These are phyloP conservation scores for Parnassius smintheus DNA, from an alignment of 2,888 invertebrate genomes.

Conservation along the genomic window DNA sequence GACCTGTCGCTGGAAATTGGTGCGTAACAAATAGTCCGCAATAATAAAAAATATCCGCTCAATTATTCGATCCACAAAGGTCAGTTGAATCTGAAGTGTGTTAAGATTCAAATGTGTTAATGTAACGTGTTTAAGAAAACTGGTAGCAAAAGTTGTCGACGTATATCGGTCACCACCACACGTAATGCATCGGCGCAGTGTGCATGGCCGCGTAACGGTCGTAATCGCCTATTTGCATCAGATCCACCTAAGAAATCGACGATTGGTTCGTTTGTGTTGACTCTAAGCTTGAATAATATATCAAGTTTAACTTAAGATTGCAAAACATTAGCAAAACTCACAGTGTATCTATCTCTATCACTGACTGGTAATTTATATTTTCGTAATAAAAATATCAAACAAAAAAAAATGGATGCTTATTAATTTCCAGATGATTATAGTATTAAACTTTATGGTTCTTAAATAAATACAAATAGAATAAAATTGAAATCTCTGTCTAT, in stretches of 20 bases:
- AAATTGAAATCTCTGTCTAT: too few relatives aligned
- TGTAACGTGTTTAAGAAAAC: slow-evolving; percentile 14
- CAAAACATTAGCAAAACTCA: slow-evolving; percentile 21
- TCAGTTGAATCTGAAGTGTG: slow-evolving; percentile 17
- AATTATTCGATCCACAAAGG: slow-evolving; percentile 12
- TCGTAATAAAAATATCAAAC: slow-evolving; percentile 9
- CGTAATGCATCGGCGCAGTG: slow-evolving; percentile 2
- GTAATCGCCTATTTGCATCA: slow-evolving; percentile 8
- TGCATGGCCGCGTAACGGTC: slow-evolving; percentile 8
- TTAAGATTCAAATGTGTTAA: slow-evolving; percentile 18
- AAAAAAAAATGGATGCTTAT: too few relatives aligned
- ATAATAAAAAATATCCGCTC: slow-evolving; percentile 10
- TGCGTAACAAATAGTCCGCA: slow-evolving; percentile 11
- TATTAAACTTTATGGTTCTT: too few relatives aligned
- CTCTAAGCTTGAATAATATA: slow-evolving; percentile 20
- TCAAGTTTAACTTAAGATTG: slow-evolving; percentile 16
- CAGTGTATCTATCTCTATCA: slow-evolving; percentile 16
- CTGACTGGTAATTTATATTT: slow-evolving; percentile 18
- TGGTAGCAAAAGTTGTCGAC: slow-evolving; percentile 5
- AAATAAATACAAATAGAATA: too few relatives aligned
- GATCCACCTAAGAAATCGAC: slow-evolving; percentile 13
- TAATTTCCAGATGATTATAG: too few relatives aligned
- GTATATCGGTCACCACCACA: slow-evolving; percentile 18
- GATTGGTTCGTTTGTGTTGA: slow-evolving; percentile 12
- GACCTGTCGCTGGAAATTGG: slow-evolving; percentile 8